Evolutionary conservation across 2,888 invertebrate genomes (phyloP), one percentile per base, ranked within the genome.

Genomic region (Mimachlamys varia): DNA sequence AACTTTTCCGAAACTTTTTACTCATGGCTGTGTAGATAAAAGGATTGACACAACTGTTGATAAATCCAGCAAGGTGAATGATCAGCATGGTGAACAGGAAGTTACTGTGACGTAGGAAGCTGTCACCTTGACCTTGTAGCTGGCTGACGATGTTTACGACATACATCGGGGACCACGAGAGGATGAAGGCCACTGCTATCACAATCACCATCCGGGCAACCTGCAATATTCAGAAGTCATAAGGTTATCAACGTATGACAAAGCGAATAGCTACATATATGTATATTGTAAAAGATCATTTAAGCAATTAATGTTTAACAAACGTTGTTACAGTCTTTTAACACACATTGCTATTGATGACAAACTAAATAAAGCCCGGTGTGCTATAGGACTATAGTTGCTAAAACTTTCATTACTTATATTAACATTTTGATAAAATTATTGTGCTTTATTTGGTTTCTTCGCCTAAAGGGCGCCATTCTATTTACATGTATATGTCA

Each of bases 191-290:
- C 17, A 96, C 91, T 0, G 97, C 97, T 17, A 97, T 96, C 13
- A 97, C 96, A 76, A 97, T 94, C 19, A 97, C 96, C 97, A 97
- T 97, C 92, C 96, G 96, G 12, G 97, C 97, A 22, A 97, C 97
- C 97, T 97, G 93, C 22, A 95, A 93, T 92, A 90, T 91, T 19
- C 58, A 58, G 19, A 19, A 0, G 97, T 96, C 17, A 96, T 91
- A 0, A 97, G 10, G 97, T 96, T 87, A 97, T 94, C 22, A 97
- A 96, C 97, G 97, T 97, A 91, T 96, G 96, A 12, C 97, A 97
- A n/a, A 97, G 97, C 97, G 13, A 15, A 12, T 53, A 53, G 15
- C 5, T 53, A 53, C 44, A 44, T 7, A 44, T n/a, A n/a, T n/a
- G n/a, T n/a, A n/a, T n/a, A n/a, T n/a, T n/a, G n/a, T n/a, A n/a